These are phyloP conservation scores for Pristionchus japonicus DNA, from an alignment of 2,888 invertebrate species.

Conservation along the genomic window DNA sequence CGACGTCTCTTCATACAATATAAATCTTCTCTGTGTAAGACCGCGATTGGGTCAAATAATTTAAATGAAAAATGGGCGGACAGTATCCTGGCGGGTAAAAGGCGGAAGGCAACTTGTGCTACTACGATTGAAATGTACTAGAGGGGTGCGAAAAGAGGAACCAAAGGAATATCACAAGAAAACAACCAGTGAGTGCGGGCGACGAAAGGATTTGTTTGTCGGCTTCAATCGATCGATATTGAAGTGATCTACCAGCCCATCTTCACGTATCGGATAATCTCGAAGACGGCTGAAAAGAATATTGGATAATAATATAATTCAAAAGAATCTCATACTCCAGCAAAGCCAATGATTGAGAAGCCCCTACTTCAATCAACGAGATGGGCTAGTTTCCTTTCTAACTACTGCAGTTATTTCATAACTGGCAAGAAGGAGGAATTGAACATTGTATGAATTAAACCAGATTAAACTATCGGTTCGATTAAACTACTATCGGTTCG, in stretches of 20 bases:
- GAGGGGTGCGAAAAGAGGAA: background rate
- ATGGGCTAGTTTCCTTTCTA: too few species aligned
- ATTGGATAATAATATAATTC: background rate
- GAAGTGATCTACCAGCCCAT: conserved; percentile 69
- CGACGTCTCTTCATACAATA: background rate
- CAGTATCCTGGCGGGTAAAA: background rate
- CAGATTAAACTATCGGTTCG: too few species aligned
- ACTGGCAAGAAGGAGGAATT: too few species aligned
- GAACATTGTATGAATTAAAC: too few species aligned
- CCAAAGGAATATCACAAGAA: conserved; percentile 45
- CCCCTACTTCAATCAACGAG: too few species aligned
- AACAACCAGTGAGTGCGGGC: conserved; percentile 34
- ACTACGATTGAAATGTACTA: conserved; percentile 32
- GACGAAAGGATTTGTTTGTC: background rate
- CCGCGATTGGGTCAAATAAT: background rate
- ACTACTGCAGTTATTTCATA: too few species aligned
- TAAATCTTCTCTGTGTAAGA: background rate
- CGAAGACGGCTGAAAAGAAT: conserved; percentile 88
- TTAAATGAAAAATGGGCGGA: background rate
- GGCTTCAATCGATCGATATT: background rate
- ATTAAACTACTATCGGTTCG: background rate
- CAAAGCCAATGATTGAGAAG: too few species aligned
- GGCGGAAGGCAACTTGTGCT: background rate
- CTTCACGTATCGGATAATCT: conserved; percentile 85
- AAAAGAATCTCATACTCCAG: too few species aligned